phyloP scores from a whole-genome alignment of 1,140 invertebrate species.

The Lepidurus couesii region DNA sequence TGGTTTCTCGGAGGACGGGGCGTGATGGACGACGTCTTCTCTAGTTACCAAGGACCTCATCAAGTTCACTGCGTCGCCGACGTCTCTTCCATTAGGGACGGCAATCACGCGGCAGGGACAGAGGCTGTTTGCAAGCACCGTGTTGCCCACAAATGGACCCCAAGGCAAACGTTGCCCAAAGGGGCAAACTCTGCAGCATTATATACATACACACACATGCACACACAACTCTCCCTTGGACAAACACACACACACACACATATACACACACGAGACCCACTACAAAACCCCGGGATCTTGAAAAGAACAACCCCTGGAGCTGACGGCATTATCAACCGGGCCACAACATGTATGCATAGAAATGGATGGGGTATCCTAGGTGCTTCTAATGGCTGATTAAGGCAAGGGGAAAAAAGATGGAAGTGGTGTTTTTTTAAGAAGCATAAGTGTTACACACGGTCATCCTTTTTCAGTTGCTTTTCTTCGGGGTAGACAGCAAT shows the following conservation, averaged over 20 bases:
- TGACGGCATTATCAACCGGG: no score
- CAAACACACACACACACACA: background rate
- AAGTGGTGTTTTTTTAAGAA: no score
- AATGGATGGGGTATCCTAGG: no score
- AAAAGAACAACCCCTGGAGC: no score
- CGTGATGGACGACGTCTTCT: conserved; percentile 16
- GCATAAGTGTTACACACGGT: no score
- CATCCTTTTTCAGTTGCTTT: no score
- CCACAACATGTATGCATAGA: no score
- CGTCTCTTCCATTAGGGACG: conserved; percentile 12
- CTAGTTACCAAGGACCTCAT: conserved; percentile 12
- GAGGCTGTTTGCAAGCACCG: background rate
- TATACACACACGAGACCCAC: no score
- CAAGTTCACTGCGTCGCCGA: conserved; percentile 16
- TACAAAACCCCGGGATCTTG: no score
- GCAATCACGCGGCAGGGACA: background rate
- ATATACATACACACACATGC: background rate
- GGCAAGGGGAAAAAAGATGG: no score
- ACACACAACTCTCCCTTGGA: background rate
- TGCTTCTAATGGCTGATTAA: no score
- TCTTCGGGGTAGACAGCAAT: no score
- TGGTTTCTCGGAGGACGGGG: background rate
- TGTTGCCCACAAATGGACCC: conserved; percentile 6
- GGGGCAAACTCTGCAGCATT: background rate
- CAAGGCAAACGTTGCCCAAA: background rate